Evolutionary conservation across 2,797 vertebrate species (phyloP).

Genomic region (Sebastes ruberrimus): DNA sequence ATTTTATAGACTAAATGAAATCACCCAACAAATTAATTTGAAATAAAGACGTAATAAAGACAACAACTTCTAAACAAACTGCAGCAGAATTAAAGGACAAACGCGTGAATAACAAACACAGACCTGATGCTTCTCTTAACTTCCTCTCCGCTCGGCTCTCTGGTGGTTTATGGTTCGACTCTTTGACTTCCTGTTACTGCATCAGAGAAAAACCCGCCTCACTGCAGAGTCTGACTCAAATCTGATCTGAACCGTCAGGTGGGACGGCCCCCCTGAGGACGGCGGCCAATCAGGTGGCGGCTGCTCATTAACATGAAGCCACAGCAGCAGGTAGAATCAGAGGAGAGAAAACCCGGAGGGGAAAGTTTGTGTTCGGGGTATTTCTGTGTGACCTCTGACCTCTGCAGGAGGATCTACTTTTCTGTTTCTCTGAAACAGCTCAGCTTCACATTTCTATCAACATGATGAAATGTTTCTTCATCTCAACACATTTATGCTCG

Average conservation of each 20-base stretch:
- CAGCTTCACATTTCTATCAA: background rate
- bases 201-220: background rate
- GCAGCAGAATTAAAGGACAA: background rate
- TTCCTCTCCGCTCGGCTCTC: conserved; percentile 12
- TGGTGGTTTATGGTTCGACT: background rate
- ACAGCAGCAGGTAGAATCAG: background rate
- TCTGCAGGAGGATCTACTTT: conserved; percentile 32
- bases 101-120: background rate
- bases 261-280: background rate
- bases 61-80: background rate
- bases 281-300: conserved; percentile 1
- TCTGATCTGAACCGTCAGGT: background rate
- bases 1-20: background rate
- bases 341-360: conserved; percentile 15
- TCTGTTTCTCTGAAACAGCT: conserved; percentile 15
- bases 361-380: conserved; percentile 12
- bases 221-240: conserved; percentile 7
- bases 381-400: conserved; percentile 29
- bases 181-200: conserved; percentile 25
- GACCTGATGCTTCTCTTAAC: background rate
- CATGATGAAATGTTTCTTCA: background rate
- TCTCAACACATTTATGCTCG: background rate
- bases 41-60: background rate
- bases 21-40: background rate
- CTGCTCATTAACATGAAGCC: background rate